phyloP scores from a whole-genome alignment of 2,113 vertebrate species.

The Onychostruthus taczanowskii region DNA sequence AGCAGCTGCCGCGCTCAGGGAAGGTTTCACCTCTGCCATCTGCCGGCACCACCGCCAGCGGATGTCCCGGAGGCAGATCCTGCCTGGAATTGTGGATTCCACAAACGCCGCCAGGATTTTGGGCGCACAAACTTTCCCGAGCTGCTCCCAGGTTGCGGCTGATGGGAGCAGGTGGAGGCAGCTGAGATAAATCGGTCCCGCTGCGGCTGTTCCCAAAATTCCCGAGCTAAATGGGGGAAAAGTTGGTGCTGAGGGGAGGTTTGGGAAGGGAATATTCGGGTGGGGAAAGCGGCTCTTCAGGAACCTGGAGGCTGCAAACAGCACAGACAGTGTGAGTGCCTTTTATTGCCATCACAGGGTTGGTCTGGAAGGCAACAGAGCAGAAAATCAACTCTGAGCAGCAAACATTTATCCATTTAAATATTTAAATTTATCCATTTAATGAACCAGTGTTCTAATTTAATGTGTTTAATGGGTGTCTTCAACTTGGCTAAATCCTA shows the following conservation, averaged over 20 bases:
- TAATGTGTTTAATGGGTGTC: neutral
- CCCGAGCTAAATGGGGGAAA: accelerated
- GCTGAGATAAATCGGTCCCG: neutral
- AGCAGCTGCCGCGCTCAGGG: neutral
- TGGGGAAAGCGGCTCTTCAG: neutral
- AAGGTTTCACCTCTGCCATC: conserved; percentile 28
- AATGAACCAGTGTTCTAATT: neutral
- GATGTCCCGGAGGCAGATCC: accelerated
- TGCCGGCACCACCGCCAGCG: neutral
- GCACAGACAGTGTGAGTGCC: neutral
- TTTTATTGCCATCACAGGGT: neutral
- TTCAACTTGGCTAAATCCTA: neutral
- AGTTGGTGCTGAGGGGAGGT: neutral
- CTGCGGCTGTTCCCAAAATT: neutral
- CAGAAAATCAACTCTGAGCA: conserved; percentile 7
- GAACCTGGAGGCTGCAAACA: neutral
- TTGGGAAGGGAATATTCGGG: neutral
- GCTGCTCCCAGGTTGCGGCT: neutral
- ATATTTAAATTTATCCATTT: neutral
- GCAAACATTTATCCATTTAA: neutral
- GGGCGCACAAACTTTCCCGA: accelerated
- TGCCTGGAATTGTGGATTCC: accelerated
- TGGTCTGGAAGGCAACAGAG: neutral
- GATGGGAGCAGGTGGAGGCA: neutral
- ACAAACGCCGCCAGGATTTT: accelerated